Conservation (phyloP, 2,113 vertebrate genomes). For the Agapornis roseicollis region DNA sequence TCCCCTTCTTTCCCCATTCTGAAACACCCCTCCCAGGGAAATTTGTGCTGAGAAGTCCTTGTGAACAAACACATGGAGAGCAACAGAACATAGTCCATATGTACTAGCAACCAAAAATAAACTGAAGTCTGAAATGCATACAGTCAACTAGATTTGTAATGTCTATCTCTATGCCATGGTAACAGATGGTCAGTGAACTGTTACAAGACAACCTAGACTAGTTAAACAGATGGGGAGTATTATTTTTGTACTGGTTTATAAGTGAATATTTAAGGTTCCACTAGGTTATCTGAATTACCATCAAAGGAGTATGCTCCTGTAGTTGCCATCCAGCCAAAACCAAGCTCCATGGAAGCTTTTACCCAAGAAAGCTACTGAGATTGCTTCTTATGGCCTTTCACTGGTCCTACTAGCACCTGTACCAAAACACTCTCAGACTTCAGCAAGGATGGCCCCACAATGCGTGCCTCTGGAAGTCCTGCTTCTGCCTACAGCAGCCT, state of each 20-base stretch:
- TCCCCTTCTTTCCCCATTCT: not conserved
- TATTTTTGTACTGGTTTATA: conserved; percentile 54
- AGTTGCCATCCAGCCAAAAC: not conserved
- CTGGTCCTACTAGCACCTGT: not conserved
- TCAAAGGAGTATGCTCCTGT: not conserved
- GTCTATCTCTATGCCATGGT: conserved; percentile 52
- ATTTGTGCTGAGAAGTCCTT: conserved; percentile 46
- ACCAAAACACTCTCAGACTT: not conserved
- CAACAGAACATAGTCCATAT: conserved; percentile 74
- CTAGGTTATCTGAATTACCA: not conserved
- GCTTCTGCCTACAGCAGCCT: not conserved
- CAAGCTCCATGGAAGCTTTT: not conserved
- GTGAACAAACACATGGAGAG: conserved; percentile 72
- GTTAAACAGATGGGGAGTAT: conserved; percentile 58
- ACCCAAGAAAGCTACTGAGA: not conserved
- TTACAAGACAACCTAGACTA: conserved; percentile 56
- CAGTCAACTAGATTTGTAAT: conserved; percentile 24
- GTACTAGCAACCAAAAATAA: conserved; percentile 74
- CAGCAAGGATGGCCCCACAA: not conserved
- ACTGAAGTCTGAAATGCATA: conserved; percentile 69
- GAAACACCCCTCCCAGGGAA: conserved; percentile 15
- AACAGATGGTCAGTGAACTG: conserved; percentile 67
- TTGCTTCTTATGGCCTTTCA: not conserved
- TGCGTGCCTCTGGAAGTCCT: not conserved
- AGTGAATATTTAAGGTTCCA: conserved; percentile 33